Conservation (phyloP, 2,113 vertebrate species). For the Tragelaphus buxtoni region DNA sequence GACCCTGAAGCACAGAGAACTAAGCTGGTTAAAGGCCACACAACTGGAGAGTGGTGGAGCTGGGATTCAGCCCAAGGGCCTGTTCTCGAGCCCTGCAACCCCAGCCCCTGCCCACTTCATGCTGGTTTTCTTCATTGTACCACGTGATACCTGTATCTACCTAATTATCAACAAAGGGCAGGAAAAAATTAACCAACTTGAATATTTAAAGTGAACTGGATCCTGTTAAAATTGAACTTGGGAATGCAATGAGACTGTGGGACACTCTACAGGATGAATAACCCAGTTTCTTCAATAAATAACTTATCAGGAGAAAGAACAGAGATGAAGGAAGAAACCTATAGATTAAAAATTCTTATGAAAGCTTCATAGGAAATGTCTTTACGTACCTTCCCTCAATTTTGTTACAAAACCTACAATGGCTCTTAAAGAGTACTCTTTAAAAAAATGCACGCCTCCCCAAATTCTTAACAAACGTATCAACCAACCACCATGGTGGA, state of each 20-base stretch:
- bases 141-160: background rate
- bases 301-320: background rate
- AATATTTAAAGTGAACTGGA: background rate
- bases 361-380: background rate
- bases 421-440: background rate
- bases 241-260: background rate
- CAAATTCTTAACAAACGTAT: background rate
- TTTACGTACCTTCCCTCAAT: background rate
- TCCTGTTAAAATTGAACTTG: background rate
- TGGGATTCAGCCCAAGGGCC: background rate
- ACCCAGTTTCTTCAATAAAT: background rate
- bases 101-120: background rate
- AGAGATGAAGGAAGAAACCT: background rate
- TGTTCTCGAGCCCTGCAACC: background rate
- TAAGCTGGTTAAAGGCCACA: background rate
- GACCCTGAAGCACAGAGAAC: background rate
- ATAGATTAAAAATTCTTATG: background rate
- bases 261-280: background rate
- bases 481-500: background rate
- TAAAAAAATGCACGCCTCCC: background rate
- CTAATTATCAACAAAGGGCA: background rate
- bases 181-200: background rate
- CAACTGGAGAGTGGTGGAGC: background rate
- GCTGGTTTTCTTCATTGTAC: background rate
- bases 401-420: background rate